Evolutionary conservation across 2,797 vertebrate genomes (phyloP).

Genomic region (Sciurus vulgaris): DNA sequence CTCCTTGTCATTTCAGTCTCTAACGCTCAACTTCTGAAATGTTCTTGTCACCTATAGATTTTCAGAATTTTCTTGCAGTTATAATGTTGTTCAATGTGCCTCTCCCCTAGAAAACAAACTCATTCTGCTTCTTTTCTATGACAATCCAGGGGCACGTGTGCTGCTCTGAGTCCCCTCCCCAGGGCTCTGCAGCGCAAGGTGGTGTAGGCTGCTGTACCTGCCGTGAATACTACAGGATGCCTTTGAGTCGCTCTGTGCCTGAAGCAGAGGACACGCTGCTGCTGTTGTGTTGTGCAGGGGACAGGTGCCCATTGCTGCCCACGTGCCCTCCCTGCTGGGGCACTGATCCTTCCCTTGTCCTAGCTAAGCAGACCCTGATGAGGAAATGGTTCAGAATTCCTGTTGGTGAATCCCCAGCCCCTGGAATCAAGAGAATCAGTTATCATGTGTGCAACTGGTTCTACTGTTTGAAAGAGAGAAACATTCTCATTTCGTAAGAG

Average conservation of each 20-base stretch:
- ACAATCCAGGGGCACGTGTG: not conserved
- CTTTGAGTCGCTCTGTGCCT: not conserved
- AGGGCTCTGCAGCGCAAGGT: not conserved
- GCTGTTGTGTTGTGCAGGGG: not conserved
- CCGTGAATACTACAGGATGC: not conserved
- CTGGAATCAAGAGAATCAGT: not conserved
- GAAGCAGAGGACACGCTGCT: not conserved
- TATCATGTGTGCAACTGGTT: not conserved
- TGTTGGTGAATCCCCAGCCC: not conserved
- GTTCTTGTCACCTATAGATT: not conserved
- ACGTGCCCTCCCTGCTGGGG: accelerated
- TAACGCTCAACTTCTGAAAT: not conserved
- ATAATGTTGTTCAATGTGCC: not conserved
- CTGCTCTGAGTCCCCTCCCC: accelerated
- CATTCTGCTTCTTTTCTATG: not conserved
- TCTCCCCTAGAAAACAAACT: not conserved
- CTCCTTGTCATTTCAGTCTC: not conserved
- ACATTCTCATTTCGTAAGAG: not conserved
- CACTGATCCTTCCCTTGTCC: not conserved
- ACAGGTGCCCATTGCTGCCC: accelerated
- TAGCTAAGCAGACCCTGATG: not conserved
- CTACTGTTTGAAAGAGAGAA: not conserved
- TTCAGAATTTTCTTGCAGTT: not conserved
- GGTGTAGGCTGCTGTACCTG: accelerated
- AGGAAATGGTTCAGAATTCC: not conserved